Evolutionary conservation across 1,140 invertebrate species (phyloP), one percentile per base, ranked within the genome.

Genomic region (Aphelinus atriplicis): DNA sequence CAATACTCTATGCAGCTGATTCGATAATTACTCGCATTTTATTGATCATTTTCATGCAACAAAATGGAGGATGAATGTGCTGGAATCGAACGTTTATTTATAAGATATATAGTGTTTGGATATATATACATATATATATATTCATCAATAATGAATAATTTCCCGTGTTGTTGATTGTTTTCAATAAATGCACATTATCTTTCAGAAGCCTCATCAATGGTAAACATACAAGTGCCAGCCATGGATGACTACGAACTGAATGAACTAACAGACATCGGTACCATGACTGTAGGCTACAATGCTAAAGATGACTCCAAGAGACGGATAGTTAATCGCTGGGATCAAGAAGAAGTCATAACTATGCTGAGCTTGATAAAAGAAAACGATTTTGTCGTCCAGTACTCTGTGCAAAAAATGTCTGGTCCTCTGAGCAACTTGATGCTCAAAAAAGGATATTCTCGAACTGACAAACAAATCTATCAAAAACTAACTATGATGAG

Each of bases 311-410:
- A 80, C 6, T 26, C 7, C 3, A 82, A 80, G 46, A 78, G 78
- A 56, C 67, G 71, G 2, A 26, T 67, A 51, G 80, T 77, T 4
- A 81, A 78, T 4, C 80, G 81, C 76, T 78, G 77, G 67, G 77
- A 79, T 10, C 74, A 79, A 50, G 82, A 82, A 46, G 82, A 83
- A 71, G 64, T 80, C 6, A 68, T 78, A 1, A 73, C 75, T 0
- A 77, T 83, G 75, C 47, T 83, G 42, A 78, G 78, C 56, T 61
- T 83, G 1, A 81, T 83, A 4, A 79, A 79, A 42, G 79, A 83
- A 43, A 78, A 83, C 63, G 81, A 80, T 65, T 72, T 83, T 42
- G 6, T 82, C 7, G 74, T 75, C 46, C 72, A 72, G 45, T 80
- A 79, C 9, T 78, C 79, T 2, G 78, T 82, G 50, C 56, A 58